phyloP scores from a whole-genome alignment of 2,888 invertebrate species.

The Drosophila falleni region DNA sequence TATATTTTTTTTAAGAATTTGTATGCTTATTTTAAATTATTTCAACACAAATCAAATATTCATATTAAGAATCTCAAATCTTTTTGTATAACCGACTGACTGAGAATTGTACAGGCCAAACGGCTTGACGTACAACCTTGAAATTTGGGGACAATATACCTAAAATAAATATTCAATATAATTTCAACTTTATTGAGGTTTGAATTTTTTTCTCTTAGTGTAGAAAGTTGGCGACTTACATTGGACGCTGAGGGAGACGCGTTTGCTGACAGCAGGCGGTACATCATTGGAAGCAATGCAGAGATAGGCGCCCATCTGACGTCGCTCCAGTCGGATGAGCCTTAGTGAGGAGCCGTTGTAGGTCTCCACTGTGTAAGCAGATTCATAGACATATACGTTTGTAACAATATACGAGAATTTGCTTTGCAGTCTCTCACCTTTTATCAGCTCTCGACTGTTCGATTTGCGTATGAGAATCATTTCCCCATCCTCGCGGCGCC shows the following conservation, averaged over 20 bases:
- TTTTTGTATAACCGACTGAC: no score
- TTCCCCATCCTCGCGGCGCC: conserved; percentile 92
- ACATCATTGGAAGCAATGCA: conserved; percentile 97
- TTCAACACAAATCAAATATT: no score
- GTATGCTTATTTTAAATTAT: no score
- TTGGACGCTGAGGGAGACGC: conserved; percentile 94
- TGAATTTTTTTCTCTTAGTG: no score
- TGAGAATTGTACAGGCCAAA: no score
- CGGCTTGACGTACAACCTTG: no score
- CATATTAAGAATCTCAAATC: no score
- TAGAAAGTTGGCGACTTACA: conserved; percentile 88
- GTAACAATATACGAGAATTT: background rate
- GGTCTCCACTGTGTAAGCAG: conserved; percentile 87
- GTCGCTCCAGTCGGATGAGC: conserved; percentile 92
- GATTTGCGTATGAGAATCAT: conserved; percentile 87
- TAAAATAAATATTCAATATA: no score
- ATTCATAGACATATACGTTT: background rate
- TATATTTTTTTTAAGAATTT: no score
- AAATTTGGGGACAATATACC: no score
- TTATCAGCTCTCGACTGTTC: conserved; percentile 85
- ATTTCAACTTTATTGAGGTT: no score
- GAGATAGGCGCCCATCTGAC: conserved; percentile 96
- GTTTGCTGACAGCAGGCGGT: conserved; percentile 95
- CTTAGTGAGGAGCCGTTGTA: conserved; percentile 91
- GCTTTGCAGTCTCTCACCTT: conserved; percentile 74